phyloP scores from a whole-genome alignment of 2,797 vertebrate species.

The Hozukius guyotensis region DNA sequence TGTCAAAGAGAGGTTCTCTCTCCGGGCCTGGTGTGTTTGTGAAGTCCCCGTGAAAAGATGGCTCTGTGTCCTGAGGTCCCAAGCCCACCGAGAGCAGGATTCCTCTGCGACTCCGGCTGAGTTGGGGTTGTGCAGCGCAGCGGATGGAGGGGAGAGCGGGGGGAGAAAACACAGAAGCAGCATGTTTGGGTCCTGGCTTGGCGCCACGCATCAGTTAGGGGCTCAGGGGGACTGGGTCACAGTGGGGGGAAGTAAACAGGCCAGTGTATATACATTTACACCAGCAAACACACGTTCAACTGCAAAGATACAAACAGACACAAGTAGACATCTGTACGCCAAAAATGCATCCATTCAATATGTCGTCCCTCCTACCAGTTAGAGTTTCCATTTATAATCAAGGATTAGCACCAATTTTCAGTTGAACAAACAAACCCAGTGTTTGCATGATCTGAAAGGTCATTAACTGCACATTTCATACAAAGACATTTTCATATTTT shows the following conservation, averaged over 20 bases:
- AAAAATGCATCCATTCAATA: not conserved
- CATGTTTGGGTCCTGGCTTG: slow-evolving; percentile 56
- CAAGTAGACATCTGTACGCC: slow-evolving; percentile 4
- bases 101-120: slow-evolving; percentile 41
- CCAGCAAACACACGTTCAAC: slow-evolving; percentile 19
- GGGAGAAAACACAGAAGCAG: slow-evolving; percentile 34
- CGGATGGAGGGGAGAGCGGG: slow-evolving; percentile 28
- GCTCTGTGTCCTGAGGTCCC: slow-evolving; percentile 68
- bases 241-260: slow-evolving; percentile 52
- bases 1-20: slow-evolving; percentile 70
- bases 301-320: slow-evolving; percentile 6
- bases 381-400: not conserved
- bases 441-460: not conserved
- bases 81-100: slow-evolving; percentile 54
- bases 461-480: not conserved
- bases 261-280: slow-evolving; percentile 18
- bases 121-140: slow-evolving; percentile 39
- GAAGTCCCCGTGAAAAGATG: slow-evolving; percentile 73
- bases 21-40: slow-evolving; percentile 61
- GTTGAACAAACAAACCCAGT: not conserved
- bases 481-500: not conserved
- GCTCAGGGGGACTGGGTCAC: slow-evolving; percentile 52
- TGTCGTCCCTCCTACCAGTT: not conserved
- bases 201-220: slow-evolving; percentile 46
- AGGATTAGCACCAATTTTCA: not conserved